phyloP scores from a whole-genome alignment of 2,113 vertebrate genomes.

The Oreochromis tanganicae region DNA sequence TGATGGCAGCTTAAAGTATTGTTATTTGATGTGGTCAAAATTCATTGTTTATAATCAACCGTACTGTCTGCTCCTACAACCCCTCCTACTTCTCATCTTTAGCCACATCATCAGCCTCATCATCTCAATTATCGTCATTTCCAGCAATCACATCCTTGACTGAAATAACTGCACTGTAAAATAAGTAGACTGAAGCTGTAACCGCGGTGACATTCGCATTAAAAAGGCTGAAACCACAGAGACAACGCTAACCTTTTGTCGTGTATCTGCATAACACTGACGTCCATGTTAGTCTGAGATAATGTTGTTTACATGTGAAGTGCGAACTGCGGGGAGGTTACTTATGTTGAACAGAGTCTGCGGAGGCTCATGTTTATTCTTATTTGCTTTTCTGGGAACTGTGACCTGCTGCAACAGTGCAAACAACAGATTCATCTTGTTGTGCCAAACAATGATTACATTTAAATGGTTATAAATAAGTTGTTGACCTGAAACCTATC shows the following conservation, averaged over 20 bases:
- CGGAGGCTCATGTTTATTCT: neutral
- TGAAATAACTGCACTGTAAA: neutral
- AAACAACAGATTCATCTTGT: fast-evolving
- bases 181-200: neutral
- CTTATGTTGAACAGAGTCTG: neutral
- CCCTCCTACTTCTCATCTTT: neutral
- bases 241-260: neutral
- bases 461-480: neutral
- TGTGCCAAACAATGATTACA: fast-evolving
- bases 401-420: neutral
- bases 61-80: neutral
- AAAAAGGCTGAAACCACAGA: neutral
- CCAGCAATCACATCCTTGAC: neutral
- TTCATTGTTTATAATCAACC: neutral
- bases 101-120: neutral
- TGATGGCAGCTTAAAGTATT: neutral
- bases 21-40: neutral
- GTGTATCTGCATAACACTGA: neutral
- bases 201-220: neutral
- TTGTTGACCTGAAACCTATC: neutral
- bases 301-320: neutral
- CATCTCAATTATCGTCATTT: neutral
- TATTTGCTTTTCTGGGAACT: neutral
- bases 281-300: neutral
- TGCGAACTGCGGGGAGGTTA: neutral